Conservation (phyloP, 2,113 vertebrate genomes). For the Cervus canadensis region DNA sequence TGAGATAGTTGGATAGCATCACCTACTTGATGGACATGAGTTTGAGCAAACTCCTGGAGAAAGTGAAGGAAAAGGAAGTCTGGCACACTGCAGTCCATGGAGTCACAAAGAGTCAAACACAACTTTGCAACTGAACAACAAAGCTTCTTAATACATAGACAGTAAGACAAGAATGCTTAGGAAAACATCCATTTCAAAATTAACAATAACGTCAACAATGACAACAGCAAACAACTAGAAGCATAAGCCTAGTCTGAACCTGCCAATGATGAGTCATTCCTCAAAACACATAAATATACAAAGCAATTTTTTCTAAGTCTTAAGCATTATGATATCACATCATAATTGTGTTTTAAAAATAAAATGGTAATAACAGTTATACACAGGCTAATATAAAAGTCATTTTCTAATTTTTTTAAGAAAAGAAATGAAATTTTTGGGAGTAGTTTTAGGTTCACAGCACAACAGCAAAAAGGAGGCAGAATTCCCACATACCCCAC, state of each 20-base stretch:
- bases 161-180: not conserved
- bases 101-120: not conserved
- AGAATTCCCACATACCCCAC: not conserved
- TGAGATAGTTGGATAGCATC: not conserved
- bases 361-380: not conserved
- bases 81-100: not conserved
- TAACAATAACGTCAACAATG: not conserved
- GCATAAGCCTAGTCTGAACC: not conserved
- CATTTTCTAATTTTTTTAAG: not conserved
- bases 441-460: not conserved
- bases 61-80: not conserved
- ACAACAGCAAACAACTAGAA: not conserved
- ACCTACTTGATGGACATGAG: not conserved
- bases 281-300: not conserved
- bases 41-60: not conserved
- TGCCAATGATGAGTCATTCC: not conserved
- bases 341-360: not conserved
- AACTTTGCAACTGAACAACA: not conserved
- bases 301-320: not conserved
- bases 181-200: not conserved
- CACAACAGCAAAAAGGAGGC: not conserved
- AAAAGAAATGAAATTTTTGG: not conserved
- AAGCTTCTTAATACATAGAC: not conserved
- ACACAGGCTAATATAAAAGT: not conserved
- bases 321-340: not conserved